Evolutionary conservation across 2,113 vertebrate genomes (phyloP), one percentile per base, ranked within the genome.

Genomic region (Spea bombifrons): DNA sequence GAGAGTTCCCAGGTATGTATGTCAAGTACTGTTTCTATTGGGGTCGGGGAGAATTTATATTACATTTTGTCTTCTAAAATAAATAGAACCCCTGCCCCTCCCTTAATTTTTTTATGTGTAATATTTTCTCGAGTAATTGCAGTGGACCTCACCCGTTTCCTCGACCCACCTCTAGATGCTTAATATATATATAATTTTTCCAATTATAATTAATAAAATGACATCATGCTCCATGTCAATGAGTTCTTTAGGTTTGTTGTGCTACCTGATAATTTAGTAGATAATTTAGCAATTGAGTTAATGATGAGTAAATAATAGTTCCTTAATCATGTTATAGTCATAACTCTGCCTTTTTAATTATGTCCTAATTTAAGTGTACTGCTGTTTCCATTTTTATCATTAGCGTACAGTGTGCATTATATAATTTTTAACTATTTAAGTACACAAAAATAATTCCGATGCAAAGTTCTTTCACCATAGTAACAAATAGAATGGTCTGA

Each of bases 91-190:
- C 46, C 47, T 30, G 30, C 53, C 30, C 10, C 53, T 30, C 16
- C 70, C 30, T 50, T 44, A 9, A 15, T 76, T 69, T 75, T 72
- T 68, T 57, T 49, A 44, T 45, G 71, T 66, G 66, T 74, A 67
- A 73, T 68, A 74, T 80, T 80, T 80, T 80, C 71, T 30, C 73
- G 47, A 50, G 65, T 80, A 80, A 80, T 80, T 80, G 78, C 71
- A 68, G 65, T 66, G 71, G 71, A 80, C 71, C 71, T 74, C 55
- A 68, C 64, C 48, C 50, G 5, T 68, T 52, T 80, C 71, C 45
- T 74, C 64, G 7, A 52, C 66, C 71, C 71, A 80, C 71, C 78
- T 80, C 2, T 53, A 53, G 50, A 53, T 53, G 7, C 10, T 53
- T 53, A 53, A 8, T 53, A 10, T 53, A 53, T 7, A 10, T 10